Conservation (phyloP, 2,888 invertebrate genomes). For the Cephus spinipes region DNA sequence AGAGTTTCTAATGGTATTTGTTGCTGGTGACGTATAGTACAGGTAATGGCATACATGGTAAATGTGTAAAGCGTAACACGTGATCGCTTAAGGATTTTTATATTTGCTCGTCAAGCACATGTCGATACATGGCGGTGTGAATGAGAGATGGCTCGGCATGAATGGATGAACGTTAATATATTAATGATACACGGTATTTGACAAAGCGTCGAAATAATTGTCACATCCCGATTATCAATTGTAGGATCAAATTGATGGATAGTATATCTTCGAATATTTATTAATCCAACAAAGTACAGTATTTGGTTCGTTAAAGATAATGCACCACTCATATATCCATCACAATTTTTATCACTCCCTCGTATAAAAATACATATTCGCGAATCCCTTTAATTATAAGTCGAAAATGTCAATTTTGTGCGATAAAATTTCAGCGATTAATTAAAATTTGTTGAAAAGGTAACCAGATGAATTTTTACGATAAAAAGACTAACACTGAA, state of each 20-base stretch:
- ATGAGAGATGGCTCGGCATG: neutral
- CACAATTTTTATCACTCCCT: neutral
- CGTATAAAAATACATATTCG: neutral
- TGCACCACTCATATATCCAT: neutral
- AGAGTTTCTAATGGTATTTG: neutral
- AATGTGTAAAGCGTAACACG: neutral
- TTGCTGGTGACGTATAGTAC: neutral
- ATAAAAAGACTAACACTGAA: neutral
- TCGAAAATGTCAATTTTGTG: neutral
- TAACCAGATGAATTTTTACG: neutral
- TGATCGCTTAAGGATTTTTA: neutral
- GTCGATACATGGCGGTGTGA: neutral
- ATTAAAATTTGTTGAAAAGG: neutral
- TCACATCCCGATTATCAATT: neutral
- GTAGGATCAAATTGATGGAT: neutral
- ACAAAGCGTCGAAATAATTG: neutral
- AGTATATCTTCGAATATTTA: neutral
- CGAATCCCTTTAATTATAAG: neutral
- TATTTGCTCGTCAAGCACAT: neutral
- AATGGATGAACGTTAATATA: neutral
- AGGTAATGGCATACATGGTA: neutral
- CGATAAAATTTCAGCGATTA: neutral
- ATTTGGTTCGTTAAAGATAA: neutral
- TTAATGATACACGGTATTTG: neutral
- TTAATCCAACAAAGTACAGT: neutral